Evolutionary conservation across 1,140 invertebrate genomes (phyloP), one percentile per base, ranked within the genome.

Genomic region (Bombus sylvicola): DNA sequence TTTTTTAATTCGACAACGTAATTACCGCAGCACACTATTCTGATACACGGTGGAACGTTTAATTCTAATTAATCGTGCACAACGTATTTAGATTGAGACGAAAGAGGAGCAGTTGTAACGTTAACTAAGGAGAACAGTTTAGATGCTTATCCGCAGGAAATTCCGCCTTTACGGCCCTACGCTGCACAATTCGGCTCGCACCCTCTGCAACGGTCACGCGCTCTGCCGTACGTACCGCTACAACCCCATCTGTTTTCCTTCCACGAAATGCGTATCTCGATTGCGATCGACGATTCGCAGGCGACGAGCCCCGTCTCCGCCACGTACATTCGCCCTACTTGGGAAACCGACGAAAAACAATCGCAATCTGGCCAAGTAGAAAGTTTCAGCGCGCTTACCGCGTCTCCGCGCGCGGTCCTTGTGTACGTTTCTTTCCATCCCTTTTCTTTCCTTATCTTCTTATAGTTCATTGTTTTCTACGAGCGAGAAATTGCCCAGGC

Each of bases 301-400:
- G 47, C 47, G 47, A 53, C 47, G 47, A 53, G 18, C 47, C 18
- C 47, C 47, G 18, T 53, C 1, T 18, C 47, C 2, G 18, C 47
- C 18, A 18, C n/a, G 18, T 31, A 15, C 13, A 22, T 13, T 22
- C 72, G 86, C 41, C 74, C 77, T 34, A 71, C 66, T 72, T 62
- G 59, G 28, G 47, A 47, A 75, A 43, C 37, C 74, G 57, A 88
- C 79, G 88, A 91, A 90, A 92, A 92, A 92, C 86, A 88, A 88
- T 92, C 91, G 88, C 91, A 91, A 92, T 91, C 87, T 86, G 83
- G 84, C 85, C 47, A 84, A 91, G 91, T 91, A 86, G 81, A 81
- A 91, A 92, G 88, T 91, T 91, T 84, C 59, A 59, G n/a, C 41
- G 8, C 34, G 66, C 31, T 18, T 68, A 18, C 66, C 75, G 73